phyloP scores from a whole-genome alignment of 2,888 invertebrate species.

The Drosophila differens region DNA sequence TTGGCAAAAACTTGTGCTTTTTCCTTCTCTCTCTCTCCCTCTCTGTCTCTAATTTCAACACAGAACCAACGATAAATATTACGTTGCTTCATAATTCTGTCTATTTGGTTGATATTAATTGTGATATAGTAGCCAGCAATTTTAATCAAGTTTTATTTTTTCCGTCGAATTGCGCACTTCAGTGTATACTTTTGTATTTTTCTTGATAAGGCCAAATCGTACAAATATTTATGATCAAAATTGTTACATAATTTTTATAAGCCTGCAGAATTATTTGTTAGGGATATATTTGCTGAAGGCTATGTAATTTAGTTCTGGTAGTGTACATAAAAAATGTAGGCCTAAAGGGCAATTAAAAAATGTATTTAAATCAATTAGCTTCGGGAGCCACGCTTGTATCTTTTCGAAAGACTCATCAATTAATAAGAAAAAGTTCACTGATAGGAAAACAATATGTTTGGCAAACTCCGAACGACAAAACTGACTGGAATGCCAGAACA shows the following conservation, averaged over 20 bases:
- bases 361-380: neutral
- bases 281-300: neutral
- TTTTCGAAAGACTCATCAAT: slow-evolving; percentile 51
- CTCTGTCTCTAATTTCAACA: slow-evolving; percentile 6
- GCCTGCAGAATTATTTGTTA: neutral
- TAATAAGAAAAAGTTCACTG: slow-evolving; percentile 60
- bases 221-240: neutral
- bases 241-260: neutral
- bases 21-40: too few species aligned
- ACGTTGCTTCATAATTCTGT: neutral
- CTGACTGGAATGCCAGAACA: neutral
- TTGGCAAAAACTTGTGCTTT: slow-evolving; percentile 11
- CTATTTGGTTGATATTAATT: slow-evolving; percentile 20
- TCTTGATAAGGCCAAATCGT: neutral
- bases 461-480: slow-evolving; percentile 25
- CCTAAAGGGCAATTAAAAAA: neutral
- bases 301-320: neutral
- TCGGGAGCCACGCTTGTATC: slow-evolving; percentile 13
- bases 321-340: neutral
- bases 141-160: slow-evolving; percentile 37
- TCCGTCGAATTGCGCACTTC: neutral
- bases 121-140: slow-evolving; percentile 21
- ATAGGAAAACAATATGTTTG: slow-evolving; percentile 50
- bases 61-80: slow-evolving; percentile 13
- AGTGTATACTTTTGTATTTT: neutral